Evolutionary conservation across 23 tunicate species (phyloP).

Genomic region (Trididemnum clinides): DNA sequence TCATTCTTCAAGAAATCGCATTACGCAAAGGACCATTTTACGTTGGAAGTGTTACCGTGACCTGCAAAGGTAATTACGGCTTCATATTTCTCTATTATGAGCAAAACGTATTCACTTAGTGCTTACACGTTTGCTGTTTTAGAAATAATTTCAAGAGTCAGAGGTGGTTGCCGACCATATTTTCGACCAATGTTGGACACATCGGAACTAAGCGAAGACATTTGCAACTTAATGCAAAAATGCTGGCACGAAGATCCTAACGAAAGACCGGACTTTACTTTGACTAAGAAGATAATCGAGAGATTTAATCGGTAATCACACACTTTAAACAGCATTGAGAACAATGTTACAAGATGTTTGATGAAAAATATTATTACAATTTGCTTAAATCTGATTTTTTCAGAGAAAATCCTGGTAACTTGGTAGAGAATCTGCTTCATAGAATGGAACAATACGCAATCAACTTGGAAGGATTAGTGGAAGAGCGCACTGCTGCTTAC

Average conservation of each 20-base stretch:
- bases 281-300: constrained; percentile 69
- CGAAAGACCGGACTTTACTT: constrained; percentile 82
- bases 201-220: constrained; percentile 57
- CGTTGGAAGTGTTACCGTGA: constrained; percentile 66
- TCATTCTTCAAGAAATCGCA: constrained; percentile 92
- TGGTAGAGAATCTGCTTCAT: constrained; percentile 85
- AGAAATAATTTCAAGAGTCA: constrained; percentile 65
- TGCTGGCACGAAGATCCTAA: constrained; percentile 96
- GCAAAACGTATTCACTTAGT: no score
- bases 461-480: constrained; percentile 86
- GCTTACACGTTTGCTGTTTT: background rate
- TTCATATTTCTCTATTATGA: no score
- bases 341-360: no score
- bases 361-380: no score
- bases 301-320: constrained; percentile 88
- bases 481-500: constrained; percentile 90
- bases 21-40: constrained; percentile 90
- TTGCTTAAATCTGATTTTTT: no score
- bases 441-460: constrained; percentile 96
- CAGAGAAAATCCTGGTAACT: constrained; percentile 85
- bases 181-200: constrained; percentile 74
- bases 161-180: constrained; percentile 70
- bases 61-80: constrained; percentile 51
- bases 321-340: no score
- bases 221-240: constrained; percentile 67